phyloP scores from a whole-genome alignment of 1,140 invertebrate species.

The Aphelinus atriplicis region DNA sequence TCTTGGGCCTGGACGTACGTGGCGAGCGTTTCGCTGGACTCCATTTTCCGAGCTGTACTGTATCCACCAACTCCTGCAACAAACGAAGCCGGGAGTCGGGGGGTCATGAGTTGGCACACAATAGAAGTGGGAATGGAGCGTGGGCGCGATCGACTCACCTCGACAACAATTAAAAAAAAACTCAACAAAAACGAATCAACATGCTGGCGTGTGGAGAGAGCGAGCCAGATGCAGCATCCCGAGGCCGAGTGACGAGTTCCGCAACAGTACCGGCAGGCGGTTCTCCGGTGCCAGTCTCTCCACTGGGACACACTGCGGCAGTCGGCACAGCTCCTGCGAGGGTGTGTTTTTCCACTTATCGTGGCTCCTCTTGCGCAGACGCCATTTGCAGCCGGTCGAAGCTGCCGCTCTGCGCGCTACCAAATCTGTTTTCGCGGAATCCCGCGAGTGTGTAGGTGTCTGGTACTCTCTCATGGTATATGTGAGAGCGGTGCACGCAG shows the following conservation, averaged over 20 bases:
- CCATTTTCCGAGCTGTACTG: constrained; percentile 21
- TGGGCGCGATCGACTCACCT: neutral
- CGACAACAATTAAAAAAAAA: neutral
- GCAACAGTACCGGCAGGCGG: neutral
- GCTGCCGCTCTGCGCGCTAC: neutral
- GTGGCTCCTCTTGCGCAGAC: constrained; percentile 28
- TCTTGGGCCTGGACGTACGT: constrained; percentile 36
- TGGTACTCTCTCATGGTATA: neutral
- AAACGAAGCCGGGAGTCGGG: neutral
- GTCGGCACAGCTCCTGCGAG: neutral
- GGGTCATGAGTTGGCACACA: no score
- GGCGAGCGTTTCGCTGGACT: constrained; percentile 25
- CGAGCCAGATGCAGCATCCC: neutral
- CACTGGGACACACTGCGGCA: no score
- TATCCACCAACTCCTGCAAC: neutral
- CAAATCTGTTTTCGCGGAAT: constrained; percentile 2
- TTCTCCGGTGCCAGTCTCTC: neutral
- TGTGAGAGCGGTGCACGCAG: neutral
- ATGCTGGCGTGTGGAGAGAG: neutral
- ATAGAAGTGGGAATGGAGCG: no score
- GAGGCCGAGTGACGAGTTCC: neutral
- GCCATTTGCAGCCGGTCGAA: constrained; percentile 36
- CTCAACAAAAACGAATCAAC: neutral
- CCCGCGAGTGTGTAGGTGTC: neutral
- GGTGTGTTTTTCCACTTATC: constrained; percentile 19